A percentile compares a stretch with the other conserved stretches of the same genome.
These are phyloP conservation scores for Nomia melanderi DNA, from an alignment of 1,140 invertebrate species.

Conservation along the genomic window DNA sequence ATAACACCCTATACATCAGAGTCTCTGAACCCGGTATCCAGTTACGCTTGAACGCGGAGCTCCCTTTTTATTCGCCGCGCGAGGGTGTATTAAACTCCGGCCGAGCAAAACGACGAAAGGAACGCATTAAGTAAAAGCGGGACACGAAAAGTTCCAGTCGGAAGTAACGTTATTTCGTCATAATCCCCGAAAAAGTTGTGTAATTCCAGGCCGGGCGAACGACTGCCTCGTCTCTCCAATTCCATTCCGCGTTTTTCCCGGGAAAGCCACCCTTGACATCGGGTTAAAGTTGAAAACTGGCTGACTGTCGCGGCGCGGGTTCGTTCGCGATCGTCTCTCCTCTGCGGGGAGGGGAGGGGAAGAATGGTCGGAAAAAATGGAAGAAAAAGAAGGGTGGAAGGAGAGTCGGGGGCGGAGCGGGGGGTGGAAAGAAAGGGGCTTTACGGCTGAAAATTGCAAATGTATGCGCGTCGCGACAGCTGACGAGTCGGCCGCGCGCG, in stretches of 20 bases:
- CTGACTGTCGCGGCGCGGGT: neutral
- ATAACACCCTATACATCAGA: no score
- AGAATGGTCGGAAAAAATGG: no score
- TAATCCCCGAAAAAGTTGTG: neutral
- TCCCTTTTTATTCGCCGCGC: neutral
- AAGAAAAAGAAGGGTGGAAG: no score
- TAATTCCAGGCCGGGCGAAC: neutral
- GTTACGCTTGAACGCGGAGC: no score
- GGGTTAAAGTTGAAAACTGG: conserved; percentile 1
- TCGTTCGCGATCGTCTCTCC: neutral
- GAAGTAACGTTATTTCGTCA: neutral
- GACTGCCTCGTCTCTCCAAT: neutral
- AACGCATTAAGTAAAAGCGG: neutral
- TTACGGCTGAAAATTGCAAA: conserved; percentile 8
- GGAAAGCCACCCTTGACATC: conserved; percentile 2
- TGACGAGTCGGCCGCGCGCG: conserved; percentile 41
- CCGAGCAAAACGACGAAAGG: neutral
- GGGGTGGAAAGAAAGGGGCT: neutral
- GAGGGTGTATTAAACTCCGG: neutral
- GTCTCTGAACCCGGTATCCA: no score
- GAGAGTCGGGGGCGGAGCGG: no score
- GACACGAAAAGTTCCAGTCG: neutral
- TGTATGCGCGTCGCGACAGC: conserved; percentile 1
- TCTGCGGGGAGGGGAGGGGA: neutral
- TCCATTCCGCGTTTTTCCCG: conserved; percentile 2